A percentile compares a stretch with the other conserved stretches of the same genome.
These are phyloP conservation scores for Lithophane semibrunnea DNA, from an alignment of 2,888 invertebrate species.

Conservation along the genomic window DNA sequence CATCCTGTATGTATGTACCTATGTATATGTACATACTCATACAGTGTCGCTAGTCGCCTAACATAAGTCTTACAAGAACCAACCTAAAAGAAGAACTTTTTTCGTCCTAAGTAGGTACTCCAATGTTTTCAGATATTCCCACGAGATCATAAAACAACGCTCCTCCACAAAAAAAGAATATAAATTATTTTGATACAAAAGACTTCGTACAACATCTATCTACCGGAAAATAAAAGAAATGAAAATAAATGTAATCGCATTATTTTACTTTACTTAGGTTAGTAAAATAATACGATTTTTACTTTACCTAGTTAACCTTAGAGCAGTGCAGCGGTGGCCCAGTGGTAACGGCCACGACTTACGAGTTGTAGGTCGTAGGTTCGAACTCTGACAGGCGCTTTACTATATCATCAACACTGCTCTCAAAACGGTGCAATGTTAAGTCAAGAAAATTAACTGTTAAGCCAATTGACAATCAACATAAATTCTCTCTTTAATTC, in stretches of 20 bases:
- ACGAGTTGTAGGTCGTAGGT: too few species aligned
- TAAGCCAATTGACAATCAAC: neutral
- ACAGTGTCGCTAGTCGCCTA: neutral
- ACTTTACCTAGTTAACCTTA: too few species aligned
- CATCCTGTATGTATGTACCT: too few species aligned
- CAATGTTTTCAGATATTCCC: slow-evolving; percentile 40
- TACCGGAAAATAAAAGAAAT: slow-evolving; percentile 32
- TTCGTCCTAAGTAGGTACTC: slow-evolving; percentile 25
- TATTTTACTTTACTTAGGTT: slow-evolving; percentile 6
- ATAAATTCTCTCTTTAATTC: neutral
- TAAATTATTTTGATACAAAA: slow-evolving; percentile 49
- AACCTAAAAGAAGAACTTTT: slow-evolving; percentile 19
- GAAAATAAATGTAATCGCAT: slow-evolving; percentile 18
- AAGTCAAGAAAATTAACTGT: too few species aligned
- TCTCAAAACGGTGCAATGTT: neutral
- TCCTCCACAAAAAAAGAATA: slow-evolving; percentile 24
- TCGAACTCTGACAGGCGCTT: too few species aligned
- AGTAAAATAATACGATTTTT: too few species aligned
- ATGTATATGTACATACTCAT: too few species aligned
- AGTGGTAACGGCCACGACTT: too few species aligned
- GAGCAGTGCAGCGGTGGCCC: too few species aligned
- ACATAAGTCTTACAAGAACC: neutral
- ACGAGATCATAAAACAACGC: slow-evolving; percentile 42
- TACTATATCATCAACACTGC: too few species aligned
- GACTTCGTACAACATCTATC: slow-evolving; percentile 19